These are phyloP conservation scores for Eulimnadia texana DNA, from an alignment of 1,140 invertebrate genomes.

Conservation along the genomic window DNA sequence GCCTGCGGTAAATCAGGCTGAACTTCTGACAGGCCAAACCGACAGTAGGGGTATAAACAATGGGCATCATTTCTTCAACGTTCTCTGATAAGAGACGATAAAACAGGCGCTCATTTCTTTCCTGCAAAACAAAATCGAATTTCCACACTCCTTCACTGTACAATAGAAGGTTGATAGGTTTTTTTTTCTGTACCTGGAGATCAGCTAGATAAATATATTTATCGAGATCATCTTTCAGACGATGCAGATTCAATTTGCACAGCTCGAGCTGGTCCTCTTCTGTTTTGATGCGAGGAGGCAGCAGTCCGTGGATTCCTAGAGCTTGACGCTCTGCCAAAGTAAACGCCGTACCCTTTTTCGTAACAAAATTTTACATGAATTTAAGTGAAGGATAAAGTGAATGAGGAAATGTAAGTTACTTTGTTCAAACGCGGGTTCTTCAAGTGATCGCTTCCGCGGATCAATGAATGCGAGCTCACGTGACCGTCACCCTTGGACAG, in stretches of 20 bases:
- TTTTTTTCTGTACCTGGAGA: constrained; percentile 48
- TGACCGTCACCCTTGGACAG: neutral
- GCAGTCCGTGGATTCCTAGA: constrained; percentile 82
- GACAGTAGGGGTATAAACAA: constrained; percentile 96
- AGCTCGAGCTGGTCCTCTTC: constrained; percentile 81
- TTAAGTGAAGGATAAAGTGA: neutral
- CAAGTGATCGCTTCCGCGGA: constrained; percentile 64
- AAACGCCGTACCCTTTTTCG: constrained; percentile 71
- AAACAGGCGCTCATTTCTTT: constrained; percentile 90
- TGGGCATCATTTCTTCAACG: constrained; percentile 88
- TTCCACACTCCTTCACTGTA: no score
- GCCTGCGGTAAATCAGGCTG: constrained; percentile 82
- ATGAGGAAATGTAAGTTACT: constrained; percentile 30
- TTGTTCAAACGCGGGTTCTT: constrained; percentile 70
- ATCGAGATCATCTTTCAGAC: constrained; percentile 72
- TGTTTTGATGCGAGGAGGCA: constrained; percentile 80
- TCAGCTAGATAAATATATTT: constrained; percentile 78
- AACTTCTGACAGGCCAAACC: constrained; percentile 94
- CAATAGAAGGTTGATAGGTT: no score
- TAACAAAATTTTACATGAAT: neutral
- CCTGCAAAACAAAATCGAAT: constrained; percentile 37
- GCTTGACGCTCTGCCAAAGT: constrained; percentile 77
- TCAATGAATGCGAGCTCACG: constrained; percentile 43
- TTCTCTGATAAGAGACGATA: constrained; percentile 86
- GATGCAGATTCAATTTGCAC: constrained; percentile 66